A percentile compares a stretch with the other conserved stretches of the same genome.
Conservation (phyloP, 2,797 vertebrate genomes). For the Carcharodon carcharias region DNA sequence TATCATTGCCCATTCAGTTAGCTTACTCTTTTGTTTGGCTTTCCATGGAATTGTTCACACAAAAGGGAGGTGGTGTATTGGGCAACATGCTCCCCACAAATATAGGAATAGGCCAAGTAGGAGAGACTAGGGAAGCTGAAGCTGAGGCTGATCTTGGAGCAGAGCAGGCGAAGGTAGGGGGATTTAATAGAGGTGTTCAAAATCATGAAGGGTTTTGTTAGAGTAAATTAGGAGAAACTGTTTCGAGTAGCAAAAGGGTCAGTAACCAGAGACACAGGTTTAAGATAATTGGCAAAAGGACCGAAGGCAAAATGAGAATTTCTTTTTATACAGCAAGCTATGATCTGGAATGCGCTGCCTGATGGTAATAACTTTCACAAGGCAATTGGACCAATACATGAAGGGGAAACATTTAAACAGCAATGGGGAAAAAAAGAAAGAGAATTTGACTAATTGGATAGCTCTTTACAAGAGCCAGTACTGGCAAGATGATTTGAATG, state of each 20-base stretch:
- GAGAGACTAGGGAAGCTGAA: neutral
- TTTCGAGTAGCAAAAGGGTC: neutral
- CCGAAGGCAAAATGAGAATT: neutral
- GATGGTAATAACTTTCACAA: neutral
- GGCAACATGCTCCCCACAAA: neutral
- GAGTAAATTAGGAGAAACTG: neutral
- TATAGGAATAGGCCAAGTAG: neutral
- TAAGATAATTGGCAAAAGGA: neutral
- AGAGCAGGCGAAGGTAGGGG: neutral
- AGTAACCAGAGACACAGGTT: neutral
- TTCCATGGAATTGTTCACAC: neutral
- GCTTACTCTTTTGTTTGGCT: neutral
- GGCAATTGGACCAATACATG: neutral
- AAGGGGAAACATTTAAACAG: neutral
- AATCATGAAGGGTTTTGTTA: neutral
- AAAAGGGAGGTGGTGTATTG: neutral
- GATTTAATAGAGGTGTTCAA: neutral
- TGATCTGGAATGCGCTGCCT: neutral
- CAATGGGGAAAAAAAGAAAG: too few species aligned
- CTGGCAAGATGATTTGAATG: neutral
- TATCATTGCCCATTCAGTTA: neutral
- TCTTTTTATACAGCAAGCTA: neutral
- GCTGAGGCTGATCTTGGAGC: neutral
- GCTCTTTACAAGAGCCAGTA: neutral
- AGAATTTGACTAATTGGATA: neutral